Percentiles rank a stretch among this genome's conserved stretches.
phyloP scores from a whole-genome alignment of 2,797 vertebrate species.

The Bradypodion ventrale region DNA sequence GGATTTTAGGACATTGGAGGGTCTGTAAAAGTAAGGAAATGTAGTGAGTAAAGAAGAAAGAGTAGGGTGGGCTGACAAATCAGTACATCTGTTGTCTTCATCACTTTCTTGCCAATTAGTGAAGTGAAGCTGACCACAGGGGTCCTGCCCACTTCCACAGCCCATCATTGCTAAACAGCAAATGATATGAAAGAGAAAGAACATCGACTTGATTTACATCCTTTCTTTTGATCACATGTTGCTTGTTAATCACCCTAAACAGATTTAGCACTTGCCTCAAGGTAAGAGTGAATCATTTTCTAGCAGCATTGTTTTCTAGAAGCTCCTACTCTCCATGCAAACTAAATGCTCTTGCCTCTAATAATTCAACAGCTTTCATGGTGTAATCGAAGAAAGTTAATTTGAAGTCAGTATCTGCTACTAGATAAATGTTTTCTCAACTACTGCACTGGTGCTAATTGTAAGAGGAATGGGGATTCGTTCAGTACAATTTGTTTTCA shows the following conservation, averaged over 20 bases:
- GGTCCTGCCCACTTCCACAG: not conserved
- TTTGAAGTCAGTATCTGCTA: not conserved
- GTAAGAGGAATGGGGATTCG: slow-evolving; percentile 10
- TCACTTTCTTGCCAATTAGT: too few species aligned
- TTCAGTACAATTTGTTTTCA: slow-evolving; percentile 53
- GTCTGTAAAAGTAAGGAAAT: not conserved
- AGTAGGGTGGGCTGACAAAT: not conserved
- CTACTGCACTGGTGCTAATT: slow-evolving; percentile 1
- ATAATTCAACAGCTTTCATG: slow-evolving; percentile 1
- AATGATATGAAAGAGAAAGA: not conserved
- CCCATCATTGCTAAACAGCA: not conserved
- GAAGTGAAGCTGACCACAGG: not conserved
- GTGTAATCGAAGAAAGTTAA: slow-evolving; percentile 7
- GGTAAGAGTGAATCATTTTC: not conserved
- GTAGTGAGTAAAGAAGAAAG: not conserved
- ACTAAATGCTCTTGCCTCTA: not conserved
- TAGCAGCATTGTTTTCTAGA: not conserved
- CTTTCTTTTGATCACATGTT: not conserved
- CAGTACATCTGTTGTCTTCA: not conserved
- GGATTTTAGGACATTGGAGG: not conserved
- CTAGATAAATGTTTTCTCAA: slow-evolving; percentile 1
- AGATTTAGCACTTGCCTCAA: not conserved
- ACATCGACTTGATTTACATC: not conserved
- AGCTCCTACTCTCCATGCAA: not conserved
- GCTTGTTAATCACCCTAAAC: not conserved